Conservation (phyloP, 2,113 vertebrate species). For the Corvus cornix region DNA sequence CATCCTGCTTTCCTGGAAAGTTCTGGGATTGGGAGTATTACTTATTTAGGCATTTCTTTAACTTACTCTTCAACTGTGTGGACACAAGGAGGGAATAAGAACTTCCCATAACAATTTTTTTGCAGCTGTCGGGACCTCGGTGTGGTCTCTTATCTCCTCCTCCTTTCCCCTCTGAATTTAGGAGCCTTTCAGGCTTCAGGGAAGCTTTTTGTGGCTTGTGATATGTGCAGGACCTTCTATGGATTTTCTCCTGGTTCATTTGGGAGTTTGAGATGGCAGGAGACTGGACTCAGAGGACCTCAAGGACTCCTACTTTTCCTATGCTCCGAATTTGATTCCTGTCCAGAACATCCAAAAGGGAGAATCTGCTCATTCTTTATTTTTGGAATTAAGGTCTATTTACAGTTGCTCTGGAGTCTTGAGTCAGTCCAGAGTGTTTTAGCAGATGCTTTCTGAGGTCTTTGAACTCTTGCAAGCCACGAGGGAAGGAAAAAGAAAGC, state of each 20-base stretch:
- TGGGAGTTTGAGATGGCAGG: not conserved
- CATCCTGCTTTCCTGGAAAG: not conserved
- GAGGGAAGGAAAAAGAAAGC: not conserved
- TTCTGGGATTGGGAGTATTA: fast-evolving
- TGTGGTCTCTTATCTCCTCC: not conserved
- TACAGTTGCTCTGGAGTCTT: slow-evolving; percentile 7
- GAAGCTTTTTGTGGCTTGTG: not conserved
- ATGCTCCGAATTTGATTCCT: not conserved
- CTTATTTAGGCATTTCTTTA: not conserved
- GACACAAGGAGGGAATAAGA: not conserved
- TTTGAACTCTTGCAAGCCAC: slow-evolving; percentile 17
- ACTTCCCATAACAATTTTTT: not conserved
- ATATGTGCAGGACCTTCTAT: not conserved
- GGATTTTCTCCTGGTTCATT: not conserved
- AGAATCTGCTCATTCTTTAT: slow-evolving; percentile 34
- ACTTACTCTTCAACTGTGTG: not conserved
- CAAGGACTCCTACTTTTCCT: not conserved
- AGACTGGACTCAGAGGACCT: not conserved
- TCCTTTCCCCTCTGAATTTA: not conserved
- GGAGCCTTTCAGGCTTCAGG: not conserved
- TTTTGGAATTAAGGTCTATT: slow-evolving; percentile 21
- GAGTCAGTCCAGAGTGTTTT: slow-evolving; percentile 12
- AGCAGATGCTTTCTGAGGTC: slow-evolving; percentile 44
- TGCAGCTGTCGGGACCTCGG: fast-evolving
- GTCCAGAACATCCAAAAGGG: not conserved